Conservation (phyloP, 2,797 vertebrate genomes). For the Cuculus canorus region DNA sequence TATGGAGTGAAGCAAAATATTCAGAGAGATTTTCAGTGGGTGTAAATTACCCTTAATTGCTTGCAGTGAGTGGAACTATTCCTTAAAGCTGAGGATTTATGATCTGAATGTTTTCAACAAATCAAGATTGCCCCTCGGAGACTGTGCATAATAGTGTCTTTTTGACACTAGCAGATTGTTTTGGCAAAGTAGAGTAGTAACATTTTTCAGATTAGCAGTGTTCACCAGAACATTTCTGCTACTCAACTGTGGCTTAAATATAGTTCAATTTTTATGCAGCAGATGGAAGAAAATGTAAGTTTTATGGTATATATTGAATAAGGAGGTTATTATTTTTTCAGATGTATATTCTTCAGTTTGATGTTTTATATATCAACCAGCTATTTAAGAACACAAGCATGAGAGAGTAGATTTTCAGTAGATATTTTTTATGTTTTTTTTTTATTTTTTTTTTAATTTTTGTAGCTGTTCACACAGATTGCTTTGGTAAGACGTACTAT, state of each 20-base stretch:
- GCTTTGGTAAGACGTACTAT: not conserved
- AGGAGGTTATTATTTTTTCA: not conserved
- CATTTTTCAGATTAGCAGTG: conserved; percentile 41
- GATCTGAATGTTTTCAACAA: conserved; percentile 41
- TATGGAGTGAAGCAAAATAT: conserved; percentile 41
- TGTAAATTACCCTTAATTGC: conserved; percentile 64
- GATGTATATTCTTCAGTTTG: not conserved
- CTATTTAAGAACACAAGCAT: not conserved
- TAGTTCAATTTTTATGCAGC: conserved; percentile 3
- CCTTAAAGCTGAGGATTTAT: conserved; percentile 39
- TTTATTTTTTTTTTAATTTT: not conserved
- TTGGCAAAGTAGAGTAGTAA: conserved; percentile 2
- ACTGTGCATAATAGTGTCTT: conserved; percentile 18
- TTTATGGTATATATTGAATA: not conserved
- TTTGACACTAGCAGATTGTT: conserved; percentile 54
- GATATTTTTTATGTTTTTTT: not conserved
- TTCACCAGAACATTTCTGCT: not conserved
- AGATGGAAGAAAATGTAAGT: conserved; percentile 18
- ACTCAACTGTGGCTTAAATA: conserved; percentile 12
- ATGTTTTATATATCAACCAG: not conserved
- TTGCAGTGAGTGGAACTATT: conserved; percentile 12
- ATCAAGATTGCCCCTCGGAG: conserved; percentile 47
- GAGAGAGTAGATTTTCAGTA: not conserved
- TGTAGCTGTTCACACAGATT: not conserved
- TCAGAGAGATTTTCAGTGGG: conserved; percentile 57